Base-by-base conservation (phyloP, 2,113 vertebrate genomes). In the Dromas ardeola region DNA sequence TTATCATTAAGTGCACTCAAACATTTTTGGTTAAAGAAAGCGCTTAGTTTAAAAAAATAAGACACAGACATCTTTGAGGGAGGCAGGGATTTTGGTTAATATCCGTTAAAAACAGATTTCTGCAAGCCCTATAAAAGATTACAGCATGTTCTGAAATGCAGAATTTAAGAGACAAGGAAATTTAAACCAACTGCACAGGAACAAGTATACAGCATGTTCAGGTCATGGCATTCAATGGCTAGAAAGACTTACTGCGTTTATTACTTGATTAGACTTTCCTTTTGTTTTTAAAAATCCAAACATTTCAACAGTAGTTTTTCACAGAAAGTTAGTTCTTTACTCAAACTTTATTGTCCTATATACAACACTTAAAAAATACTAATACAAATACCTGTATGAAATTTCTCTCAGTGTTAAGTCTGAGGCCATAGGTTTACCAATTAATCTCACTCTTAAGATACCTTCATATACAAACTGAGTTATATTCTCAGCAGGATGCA, bases 111-210 rank as follows among this genome's bases (percentile, higher is more conserved):
- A 89, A 5, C 50, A 84, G 58, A 81, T 93, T 89, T 95, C 97
- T 96, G 88, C 88, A 97, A 97, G 95, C 94, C 95, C 94, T 67
- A 11, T 67, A 34, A 63, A 59, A 32, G 20, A 94, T 13, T 52
- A 52, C 36, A 90, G 45, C 43, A 30, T 53, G 65, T 50, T 83
- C 74, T 50, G 73, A 70, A 32, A 81, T 38, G 62, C n/a, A 42
- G 2, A n/a, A 47, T 69, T 90, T 38, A 50, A 69, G 34, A 50
- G 47, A 55, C 21, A 69, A 62, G 43, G 50, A 85, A 58, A 29
- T 66, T 76, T 53, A 82, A 92, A 70, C 3, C 5, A 70, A 36
- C 9, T 90, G 30, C 40, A 74, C 0, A 61, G 23, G 58, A 89
- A 59, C 20, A 53, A 76, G 42, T 12, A 50, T 5, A 71, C n/a